Evolutionary conservation across 2,797 vertebrate species (phyloP).

Genomic region (Mallotus villosus): DNA sequence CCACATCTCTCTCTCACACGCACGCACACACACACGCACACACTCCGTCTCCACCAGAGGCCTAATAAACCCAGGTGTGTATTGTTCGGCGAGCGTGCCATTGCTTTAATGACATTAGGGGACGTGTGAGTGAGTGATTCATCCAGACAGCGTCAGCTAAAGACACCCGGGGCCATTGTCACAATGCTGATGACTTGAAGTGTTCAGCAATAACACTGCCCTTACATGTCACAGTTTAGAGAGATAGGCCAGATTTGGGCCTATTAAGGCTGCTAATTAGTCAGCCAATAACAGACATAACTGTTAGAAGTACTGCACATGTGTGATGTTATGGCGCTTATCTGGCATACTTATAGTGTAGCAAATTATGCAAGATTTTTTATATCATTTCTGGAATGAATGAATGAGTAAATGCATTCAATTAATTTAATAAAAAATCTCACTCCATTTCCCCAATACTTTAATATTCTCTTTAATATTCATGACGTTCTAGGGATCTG

Average conservation of each 20-base stretch:
- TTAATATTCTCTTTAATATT: too few relatives aligned
- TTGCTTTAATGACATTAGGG: constrained; percentile 17
- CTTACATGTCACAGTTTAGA: too few relatives aligned
- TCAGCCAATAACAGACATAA: too few relatives aligned
- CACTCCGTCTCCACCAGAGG: background rate
- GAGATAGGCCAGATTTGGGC: too few relatives aligned
- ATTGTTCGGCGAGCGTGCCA: background rate
- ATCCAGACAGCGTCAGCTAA: constrained; percentile 37
- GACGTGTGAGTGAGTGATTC: constrained; percentile 5
- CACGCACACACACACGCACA: constrained; percentile 2
- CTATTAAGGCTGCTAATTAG: too few relatives aligned
- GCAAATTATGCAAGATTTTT: background rate
- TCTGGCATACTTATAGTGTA: constrained; percentile 27
- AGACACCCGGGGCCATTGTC: constrained; percentile 48
- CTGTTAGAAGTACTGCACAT: too few relatives aligned
- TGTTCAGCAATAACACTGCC: constrained; percentile 33
- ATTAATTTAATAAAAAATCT: too few relatives aligned
- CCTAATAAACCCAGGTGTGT: constrained; percentile 33
- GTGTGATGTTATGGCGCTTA: too few relatives aligned
- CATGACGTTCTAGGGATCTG: too few relatives aligned
- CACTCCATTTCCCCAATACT: too few relatives aligned
- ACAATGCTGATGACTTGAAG: constrained; percentile 44
- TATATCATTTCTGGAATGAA: background rate
- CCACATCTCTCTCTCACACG: background rate
- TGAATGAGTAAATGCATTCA: background rate